A percentile compares a stretch with the other conserved stretches of the same genome.
These are phyloP conservation scores for Centropus bengalensis DNA, from an alignment of 2,113 vertebrate species.

Conservation along the genomic window DNA sequence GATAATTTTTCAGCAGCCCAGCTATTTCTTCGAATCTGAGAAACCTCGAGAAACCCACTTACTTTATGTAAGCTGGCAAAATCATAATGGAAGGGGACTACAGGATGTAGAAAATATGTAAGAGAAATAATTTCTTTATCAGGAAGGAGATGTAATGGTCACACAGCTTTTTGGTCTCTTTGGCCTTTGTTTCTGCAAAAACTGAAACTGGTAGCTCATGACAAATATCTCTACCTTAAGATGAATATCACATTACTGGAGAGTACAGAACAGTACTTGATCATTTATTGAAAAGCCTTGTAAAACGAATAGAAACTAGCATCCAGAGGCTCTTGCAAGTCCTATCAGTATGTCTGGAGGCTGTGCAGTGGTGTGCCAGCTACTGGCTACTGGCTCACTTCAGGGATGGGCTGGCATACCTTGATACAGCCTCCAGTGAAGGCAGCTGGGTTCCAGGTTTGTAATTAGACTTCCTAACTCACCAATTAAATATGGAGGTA, in stretches of 20 bases:
- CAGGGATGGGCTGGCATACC: slow-evolving; percentile 14
- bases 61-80: not conserved
- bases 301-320: not conserved
- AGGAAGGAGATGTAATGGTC: not conserved
- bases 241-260: not conserved
- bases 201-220: not conserved
- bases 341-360: not conserved
- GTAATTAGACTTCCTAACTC: not conserved
- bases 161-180: not conserved
- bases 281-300: slow-evolving; percentile 8
- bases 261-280: not conserved
- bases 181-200: not conserved
- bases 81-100: not conserved
- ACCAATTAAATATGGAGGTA: not conserved
- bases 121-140: not conserved
- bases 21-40: not conserved
- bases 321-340: slow-evolving; percentile 2
- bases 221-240: not conserved
- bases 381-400: not conserved
- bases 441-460: not conserved
- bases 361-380: not conserved
- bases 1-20: not conserved
- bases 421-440: slow-evolving; percentile 1
- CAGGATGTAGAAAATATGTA: not conserved
- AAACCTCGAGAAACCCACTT: not conserved